Evolutionary conservation across 2,888 invertebrate species (phyloP), one percentile per base, ranked within the genome.

Genomic region (Isotomurus palustris): DNA sequence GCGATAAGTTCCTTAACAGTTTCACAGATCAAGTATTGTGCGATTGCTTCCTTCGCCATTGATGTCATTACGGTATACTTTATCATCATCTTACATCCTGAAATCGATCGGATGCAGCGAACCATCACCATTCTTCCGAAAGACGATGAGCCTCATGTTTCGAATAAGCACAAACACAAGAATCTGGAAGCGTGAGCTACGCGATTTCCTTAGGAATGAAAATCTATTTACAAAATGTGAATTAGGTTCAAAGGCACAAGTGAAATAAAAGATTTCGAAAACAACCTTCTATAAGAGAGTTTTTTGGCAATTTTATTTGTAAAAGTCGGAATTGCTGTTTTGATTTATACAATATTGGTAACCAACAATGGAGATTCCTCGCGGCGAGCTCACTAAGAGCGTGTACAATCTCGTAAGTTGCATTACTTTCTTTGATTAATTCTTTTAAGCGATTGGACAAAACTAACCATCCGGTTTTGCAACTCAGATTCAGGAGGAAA

Each of bases 321-420:
- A n/a, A n/a, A n/a, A n/a, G n/a, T n/a, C n/a, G n/a, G n/a, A n/a
- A n/a, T n/a, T n/a, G n/a, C n/a, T n/a, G 32, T 32, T 32, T 32
- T 14, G 14, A 32, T 14, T 32, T 32, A 10, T 32, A 10, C 8
- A 14, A 14, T 32, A 10, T 32, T 32, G 14, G 8, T 10, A 14
- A 10, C 32, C 14, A 32, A 32, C 17, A 51, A 68, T 62, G 66
- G 66, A 71, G 47, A 71, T 71, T 3, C 60, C 64, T 74, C 94
- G 96, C 78, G 96, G 96, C 6, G 95, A 96, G 76, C 93, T 91
- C 71, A 97, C 96, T 1, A 90, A 91, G 78, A 91, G 91, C 22
- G 89, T 97, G 71, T 97, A 97, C 75, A 85, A 84, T 51, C 84
- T 95, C 88, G 95, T 95, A 82, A 80, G 73, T 35, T 12, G 12